phyloP scores from a whole-genome alignment of 2,888 invertebrate genomes.

The Fissipunctia ypsillon region DNA sequence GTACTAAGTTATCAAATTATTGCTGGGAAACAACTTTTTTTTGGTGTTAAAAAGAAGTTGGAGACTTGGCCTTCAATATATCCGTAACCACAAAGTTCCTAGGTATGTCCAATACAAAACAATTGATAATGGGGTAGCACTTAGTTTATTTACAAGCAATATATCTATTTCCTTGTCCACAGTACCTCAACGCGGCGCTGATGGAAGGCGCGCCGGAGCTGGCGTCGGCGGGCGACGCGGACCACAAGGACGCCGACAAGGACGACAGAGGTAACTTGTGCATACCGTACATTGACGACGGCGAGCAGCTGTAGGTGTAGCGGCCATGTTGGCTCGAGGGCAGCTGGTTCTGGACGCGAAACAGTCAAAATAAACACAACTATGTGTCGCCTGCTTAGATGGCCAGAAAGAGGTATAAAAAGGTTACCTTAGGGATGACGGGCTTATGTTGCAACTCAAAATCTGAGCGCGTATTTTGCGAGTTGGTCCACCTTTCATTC shows the following conservation, averaged over 20 bases:
- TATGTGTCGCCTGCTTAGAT: no score
- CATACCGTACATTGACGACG: slow-evolving; percentile 39
- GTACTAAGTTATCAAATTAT: no score
- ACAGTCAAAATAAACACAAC: neutral
- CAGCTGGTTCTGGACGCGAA: neutral
- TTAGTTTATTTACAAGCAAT: neutral
- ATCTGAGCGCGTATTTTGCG: no score
- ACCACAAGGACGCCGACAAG: slow-evolving; percentile 78
- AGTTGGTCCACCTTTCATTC: no score
- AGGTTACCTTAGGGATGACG: no score
- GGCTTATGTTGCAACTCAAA: no score
- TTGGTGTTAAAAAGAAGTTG: neutral
- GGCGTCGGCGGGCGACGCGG: slow-evolving; percentile 80
- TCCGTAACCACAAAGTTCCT: neutral
- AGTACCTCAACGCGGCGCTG: slow-evolving; percentile 80
- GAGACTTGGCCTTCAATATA: neutral
- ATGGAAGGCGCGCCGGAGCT: slow-evolving; percentile 86
- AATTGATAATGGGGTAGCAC: neutral
- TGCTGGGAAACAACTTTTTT: no score
- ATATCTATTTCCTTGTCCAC: slow-evolving; percentile 16
- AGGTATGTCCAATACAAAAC: neutral
- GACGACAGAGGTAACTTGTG: slow-evolving; percentile 81
- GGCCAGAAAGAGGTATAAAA: no score
- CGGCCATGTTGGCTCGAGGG: neutral
- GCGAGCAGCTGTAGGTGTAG: neutral